A percentile compares a stretch with the other conserved stretches of the same genome.
Evolutionary conservation across 2,113 vertebrate genomes (phyloP).

Genomic region (Heliornis fulica): DNA sequence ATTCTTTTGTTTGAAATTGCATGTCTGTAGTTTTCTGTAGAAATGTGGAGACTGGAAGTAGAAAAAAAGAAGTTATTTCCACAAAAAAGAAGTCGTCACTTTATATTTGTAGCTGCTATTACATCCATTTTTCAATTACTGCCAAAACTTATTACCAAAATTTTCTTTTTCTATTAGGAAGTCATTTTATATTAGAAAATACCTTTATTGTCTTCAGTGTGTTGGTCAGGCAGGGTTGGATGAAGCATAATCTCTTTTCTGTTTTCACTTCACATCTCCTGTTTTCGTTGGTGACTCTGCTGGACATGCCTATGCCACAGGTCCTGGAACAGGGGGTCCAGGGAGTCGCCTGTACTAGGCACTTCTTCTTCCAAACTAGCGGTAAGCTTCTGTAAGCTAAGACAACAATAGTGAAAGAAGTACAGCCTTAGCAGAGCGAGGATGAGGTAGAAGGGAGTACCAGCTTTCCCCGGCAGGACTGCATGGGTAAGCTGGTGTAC

Average conservation of each 20-base stretch:
- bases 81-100: not conserved
- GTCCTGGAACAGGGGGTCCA: conserved; percentile 93
- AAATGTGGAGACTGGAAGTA: not conserved
- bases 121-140: not conserved
- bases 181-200: not conserved
- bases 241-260: conserved; percentile 87
- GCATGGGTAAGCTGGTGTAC: not conserved
- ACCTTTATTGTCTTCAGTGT: conserved; percentile 84
- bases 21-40: not conserved
- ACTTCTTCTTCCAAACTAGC: conserved; percentile 90
- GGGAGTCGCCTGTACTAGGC: conserved; percentile 88
- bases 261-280: conserved; percentile 89
- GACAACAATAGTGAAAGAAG: not conserved
- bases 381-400: conserved; percentile 91
- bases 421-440: not conserved
- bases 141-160: no score
- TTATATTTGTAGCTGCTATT: not conserved
- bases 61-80: not conserved
- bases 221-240: conserved; percentile 84
- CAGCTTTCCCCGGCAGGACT: not conserved
- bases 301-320: conserved; percentile 92
- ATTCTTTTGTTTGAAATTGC: not conserved
- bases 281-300: conserved; percentile 90
- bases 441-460: not conserved
- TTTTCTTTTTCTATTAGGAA: not conserved